These are phyloP conservation scores for Drosophila dunni DNA, from an alignment of 1,140 invertebrate species.

Conservation along the genomic window DNA sequence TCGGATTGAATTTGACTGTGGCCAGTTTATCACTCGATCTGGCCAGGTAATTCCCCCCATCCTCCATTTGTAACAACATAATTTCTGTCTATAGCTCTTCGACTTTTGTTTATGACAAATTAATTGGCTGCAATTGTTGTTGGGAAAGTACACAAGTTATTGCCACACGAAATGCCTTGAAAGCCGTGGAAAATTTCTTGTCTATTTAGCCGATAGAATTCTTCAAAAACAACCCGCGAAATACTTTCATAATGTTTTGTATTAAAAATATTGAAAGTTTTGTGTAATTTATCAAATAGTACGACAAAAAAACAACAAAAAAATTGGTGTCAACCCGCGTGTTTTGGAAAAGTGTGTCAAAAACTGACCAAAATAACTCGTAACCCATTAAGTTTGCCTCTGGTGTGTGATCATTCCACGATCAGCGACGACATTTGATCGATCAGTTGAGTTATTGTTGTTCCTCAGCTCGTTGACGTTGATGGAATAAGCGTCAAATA, in stretches of 20 bases:
- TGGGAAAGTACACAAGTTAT: slow-evolving; percentile 52
- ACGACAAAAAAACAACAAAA: slow-evolving; percentile 1
- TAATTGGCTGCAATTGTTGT: slow-evolving; percentile 73
- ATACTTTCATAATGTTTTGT: slow-evolving; percentile 14
- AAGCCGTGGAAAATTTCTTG: slow-evolving; percentile 5
- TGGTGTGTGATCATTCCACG: slow-evolving; percentile 53
- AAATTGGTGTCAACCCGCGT: slow-evolving; percentile 55
- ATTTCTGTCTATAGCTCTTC: slow-evolving; percentile 65
- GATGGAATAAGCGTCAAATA: slow-evolving; percentile 66
- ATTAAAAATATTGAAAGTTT: slow-evolving; percentile 41
- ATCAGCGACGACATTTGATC: slow-evolving; percentile 66
- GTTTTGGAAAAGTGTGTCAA: slow-evolving; percentile 58
- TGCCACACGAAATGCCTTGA: slow-evolving; percentile 4
- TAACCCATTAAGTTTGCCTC: slow-evolving; percentile 63
- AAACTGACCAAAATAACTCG: slow-evolving; percentile 71
- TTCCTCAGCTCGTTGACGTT: slow-evolving; percentile 34
- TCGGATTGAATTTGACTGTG: slow-evolving; percentile 38
- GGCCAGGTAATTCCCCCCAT: not conserved
- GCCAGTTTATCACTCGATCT: slow-evolving; percentile 59
- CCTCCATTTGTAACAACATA: slow-evolving; percentile 58
- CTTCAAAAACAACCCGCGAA: not conserved
- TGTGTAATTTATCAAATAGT: slow-evolving; percentile 24
- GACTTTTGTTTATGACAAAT: slow-evolving; percentile 72
- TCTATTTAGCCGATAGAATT: not conserved
- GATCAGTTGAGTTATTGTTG: slow-evolving; percentile 64